Conservation (phyloP, 1,140 invertebrate genomes). For the Drosophila kohkoa region DNA sequence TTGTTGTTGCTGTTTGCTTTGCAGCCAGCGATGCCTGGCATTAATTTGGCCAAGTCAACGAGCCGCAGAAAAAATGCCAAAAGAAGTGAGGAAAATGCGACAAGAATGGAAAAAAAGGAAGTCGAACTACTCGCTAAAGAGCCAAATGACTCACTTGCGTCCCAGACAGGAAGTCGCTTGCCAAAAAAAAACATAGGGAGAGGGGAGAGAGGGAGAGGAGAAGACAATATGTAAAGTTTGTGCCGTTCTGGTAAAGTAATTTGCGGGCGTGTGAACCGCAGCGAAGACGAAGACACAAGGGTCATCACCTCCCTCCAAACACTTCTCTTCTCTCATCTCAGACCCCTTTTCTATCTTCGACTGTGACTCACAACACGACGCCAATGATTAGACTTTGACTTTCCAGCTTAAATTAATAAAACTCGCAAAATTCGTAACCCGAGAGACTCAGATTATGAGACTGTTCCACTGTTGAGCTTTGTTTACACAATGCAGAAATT, state of each 20-base stretch:
- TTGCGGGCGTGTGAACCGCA: constrained; percentile 22
- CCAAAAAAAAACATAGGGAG: constrained; percentile 4
- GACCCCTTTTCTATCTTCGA: no score
- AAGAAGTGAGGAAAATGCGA: not conserved
- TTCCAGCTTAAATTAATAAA: no score
- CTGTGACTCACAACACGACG: no score
- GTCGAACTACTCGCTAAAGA: not conserved
- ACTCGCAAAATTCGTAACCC: no score
- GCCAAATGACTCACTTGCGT: constrained; percentile 11
- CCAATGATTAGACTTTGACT: no score
- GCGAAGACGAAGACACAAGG: constrained; percentile 7
- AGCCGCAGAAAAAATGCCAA: not conserved
- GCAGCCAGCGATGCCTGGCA: constrained; percentile 8
- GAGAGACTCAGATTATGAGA: no score
- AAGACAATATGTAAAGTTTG: constrained; percentile 6
- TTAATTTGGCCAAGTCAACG: constrained; percentile 12
- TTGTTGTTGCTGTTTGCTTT: not conserved
- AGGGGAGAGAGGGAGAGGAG: not conserved
- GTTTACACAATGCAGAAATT: no score
- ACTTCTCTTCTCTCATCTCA: no score
- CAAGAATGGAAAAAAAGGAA: constrained; percentile 1
- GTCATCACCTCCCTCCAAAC: not conserved
- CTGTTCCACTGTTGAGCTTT: no score
- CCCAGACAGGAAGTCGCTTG: constrained; percentile 17
- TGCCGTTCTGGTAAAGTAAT: constrained; percentile 15